phyloP scores from a whole-genome alignment of 2,888 invertebrate genomes.

The Argynnis bischoffii region DNA sequence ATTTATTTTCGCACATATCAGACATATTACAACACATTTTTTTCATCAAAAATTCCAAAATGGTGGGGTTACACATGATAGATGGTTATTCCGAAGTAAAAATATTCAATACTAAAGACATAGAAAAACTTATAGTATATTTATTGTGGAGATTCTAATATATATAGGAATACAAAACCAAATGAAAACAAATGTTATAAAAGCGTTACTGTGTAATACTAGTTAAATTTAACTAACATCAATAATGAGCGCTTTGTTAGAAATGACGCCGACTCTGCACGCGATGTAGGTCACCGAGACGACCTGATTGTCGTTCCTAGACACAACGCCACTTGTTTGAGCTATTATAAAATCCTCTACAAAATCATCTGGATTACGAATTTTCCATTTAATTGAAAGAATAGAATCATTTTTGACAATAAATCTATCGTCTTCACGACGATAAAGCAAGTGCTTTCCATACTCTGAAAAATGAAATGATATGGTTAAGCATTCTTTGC shows the following conservation, averaged over 20 bases:
- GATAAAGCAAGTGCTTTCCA: conserved; percentile 79
- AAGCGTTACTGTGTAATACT: conserved; percentile 4
- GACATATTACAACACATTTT: no score
- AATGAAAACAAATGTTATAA: background rate
- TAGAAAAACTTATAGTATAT: background rate
- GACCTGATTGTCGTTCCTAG: conserved; percentile 70
- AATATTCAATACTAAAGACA: background rate
- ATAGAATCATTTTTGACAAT: conserved; percentile 81
- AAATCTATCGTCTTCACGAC: conserved; percentile 72
- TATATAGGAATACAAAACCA: no score
- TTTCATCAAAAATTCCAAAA: no score
- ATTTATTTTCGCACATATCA: no score
- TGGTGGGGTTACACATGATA: no score
- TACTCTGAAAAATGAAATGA: conserved; percentile 63
- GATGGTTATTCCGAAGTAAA: background rate
- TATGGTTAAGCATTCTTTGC: no score
- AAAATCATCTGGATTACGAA: conserved; percentile 66
- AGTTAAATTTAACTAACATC: conserved; percentile 60
- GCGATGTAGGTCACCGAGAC: conserved; percentile 78
- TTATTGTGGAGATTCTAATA: background rate
- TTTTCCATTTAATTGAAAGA: conserved; percentile 80
- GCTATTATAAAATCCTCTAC: conserved; percentile 74
- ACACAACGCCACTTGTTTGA: conserved; percentile 66
- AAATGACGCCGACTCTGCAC: conserved; percentile 65
- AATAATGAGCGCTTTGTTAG: conserved; percentile 63